Base-by-base conservation (phyloP, 2,888 invertebrate genomes). In the Bursaphelenchus okinawaensis region DNA sequence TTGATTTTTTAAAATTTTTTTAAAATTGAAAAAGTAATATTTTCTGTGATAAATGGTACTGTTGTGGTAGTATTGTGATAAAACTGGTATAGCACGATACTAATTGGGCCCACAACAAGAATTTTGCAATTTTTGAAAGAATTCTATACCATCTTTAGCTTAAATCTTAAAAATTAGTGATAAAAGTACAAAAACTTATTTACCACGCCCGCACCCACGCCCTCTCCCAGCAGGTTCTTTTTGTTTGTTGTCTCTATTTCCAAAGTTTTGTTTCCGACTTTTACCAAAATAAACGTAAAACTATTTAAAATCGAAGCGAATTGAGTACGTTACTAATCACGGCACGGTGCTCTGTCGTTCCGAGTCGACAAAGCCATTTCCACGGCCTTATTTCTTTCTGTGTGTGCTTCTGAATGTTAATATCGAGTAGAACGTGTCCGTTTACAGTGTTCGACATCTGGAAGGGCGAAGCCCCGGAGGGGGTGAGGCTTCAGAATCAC, bases 401-500 rank as follows among this genome's bases (percentile, higher is more conserved):
- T 40, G 40, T 4, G 12, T n/a, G 12, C 40, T 40, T 16, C 40
- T 16, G 40, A 16, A 40, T 16, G 16, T n/a, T 40, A 16, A 12
- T 40, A 16, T 40, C n/a, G n/a, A 40, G 40, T 40, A 40, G 40
- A 40, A 12, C n/a, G 40, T 40, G 16, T 40, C 40, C 54, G 12
- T 54, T 23, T 59, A 22, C 28, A 87, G 95, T 96, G 26, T 93
- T 94, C 84, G 95, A 98, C 82, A 90, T 96, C 68, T 96, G 95
- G 87, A 92, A 93, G 81, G 95, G 95, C 84, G 94, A 91, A 83
- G 91, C 93, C 62, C 96, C 96, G 31, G 93, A 94, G 83, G 93
- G 95, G 0, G 96, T 98, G 19, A 94, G 95, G 81, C 92, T 98
- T 82, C 93, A 91, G 82, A 89, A 90, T 0, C 90, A 90, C 79